Evolutionary conservation across 2,797 vertebrate genomes (phyloP), one percentile per base, ranked within the genome.

Genomic region (Eutrigla gurnardus): DNA sequence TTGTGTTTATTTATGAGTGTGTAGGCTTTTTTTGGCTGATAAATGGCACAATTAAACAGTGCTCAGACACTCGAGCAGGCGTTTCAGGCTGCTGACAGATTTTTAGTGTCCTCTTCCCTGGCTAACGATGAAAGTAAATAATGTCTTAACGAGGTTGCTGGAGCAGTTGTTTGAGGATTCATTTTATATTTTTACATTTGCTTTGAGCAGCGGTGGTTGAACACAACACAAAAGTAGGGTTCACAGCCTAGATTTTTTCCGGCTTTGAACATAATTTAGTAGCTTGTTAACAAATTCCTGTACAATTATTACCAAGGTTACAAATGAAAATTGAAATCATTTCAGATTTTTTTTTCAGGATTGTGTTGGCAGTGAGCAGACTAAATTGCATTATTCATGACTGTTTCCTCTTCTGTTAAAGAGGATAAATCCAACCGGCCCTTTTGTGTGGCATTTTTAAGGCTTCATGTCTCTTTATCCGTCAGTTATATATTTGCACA

Each of bases 1-100:
- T 96, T 93, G 95, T 96, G 94, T 96, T 97, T 97, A 97, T 97
- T 97, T 97, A 96, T 95, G 94, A 93, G 93, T 89, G 91, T 95
- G 95, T 88, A 96, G 95, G 94, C 89, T 93, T 92, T 91, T 55
- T 94, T 96, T 95, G 93, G 93, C 94, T 95, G 95, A 97, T 93
- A 95, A 96, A 96, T 97, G 96, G 96, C 94, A 93, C 94, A 96
- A 96, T 97, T 97, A 93, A 93, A 88, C 88, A 90, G 89, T 93
- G 93, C 94, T 95, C 95, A 95, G 94, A 94, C 94, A 94, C 93
- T 91, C 86, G 87, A 90, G 92, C 94, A 95, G 95, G 95, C 96
- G 93, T 95, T 93, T 95, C 92, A 96, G 93, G 90, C 94, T 92
- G 95, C 95, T 95, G 95, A 96, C 96, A 96, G 96, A 97, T 97